These are phyloP conservation scores for Heteromormyrus szaboi DNA, from an alignment of 2,797 vertebrate species.

Conservation along the genomic window DNA sequence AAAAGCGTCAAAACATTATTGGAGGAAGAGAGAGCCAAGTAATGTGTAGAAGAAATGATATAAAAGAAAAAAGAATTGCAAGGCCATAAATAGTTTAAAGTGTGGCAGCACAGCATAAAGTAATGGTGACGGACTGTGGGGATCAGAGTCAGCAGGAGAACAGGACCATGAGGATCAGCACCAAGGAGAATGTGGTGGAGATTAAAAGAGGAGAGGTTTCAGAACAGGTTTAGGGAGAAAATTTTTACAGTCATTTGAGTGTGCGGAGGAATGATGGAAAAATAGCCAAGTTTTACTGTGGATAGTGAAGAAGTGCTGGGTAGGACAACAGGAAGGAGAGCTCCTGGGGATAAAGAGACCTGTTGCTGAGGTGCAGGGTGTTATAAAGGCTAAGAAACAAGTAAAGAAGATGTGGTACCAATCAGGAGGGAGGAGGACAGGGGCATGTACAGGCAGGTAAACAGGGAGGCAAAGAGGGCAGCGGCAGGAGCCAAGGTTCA, in stretches of 20 bases:
- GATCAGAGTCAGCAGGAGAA: not conserved
- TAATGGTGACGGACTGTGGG: not conserved
- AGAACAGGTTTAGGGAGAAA: not conserved
- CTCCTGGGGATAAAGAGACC: not conserved
- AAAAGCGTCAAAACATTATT: not conserved
- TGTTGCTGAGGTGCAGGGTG: not conserved
- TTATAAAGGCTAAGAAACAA: not conserved
- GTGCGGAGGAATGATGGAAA: not conserved
- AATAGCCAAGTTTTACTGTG: not conserved
- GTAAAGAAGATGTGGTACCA: not conserved
- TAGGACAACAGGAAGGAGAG: not conserved
- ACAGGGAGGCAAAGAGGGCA: not conserved
- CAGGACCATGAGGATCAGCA: not conserved
- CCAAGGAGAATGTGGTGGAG: not conserved
- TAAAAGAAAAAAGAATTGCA: not conserved
- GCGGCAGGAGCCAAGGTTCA: not conserved
- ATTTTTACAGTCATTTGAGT: not conserved
- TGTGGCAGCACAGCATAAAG: not conserved
- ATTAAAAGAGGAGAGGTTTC: not conserved
- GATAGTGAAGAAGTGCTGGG: not conserved
- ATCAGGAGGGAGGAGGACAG: not conserved
- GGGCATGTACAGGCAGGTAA: not conserved
- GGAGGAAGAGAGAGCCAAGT: not conserved
- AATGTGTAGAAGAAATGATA: not conserved
- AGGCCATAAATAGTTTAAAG: not conserved